Conservation (phyloP, 2,888 invertebrate genomes). For the Bombylius discolor region DNA sequence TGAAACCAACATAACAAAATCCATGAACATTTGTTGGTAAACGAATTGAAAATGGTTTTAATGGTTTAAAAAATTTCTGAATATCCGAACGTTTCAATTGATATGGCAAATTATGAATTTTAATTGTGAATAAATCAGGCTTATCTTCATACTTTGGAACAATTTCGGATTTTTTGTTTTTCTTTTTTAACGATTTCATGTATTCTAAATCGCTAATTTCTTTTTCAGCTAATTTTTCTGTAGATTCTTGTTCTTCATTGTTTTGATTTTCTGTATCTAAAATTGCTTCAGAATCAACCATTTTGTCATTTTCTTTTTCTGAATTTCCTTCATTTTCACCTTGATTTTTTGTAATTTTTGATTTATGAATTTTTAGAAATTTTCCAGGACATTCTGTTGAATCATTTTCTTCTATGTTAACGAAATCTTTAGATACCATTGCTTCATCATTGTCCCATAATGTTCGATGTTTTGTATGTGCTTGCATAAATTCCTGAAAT, state of each 20-base stretch:
- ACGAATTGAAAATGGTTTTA: constrained; percentile 65
- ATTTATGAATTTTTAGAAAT: background rate
- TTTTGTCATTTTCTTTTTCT: constrained; percentile 29
- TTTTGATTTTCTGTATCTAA: constrained; percentile 25
- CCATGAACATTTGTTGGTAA: constrained; percentile 65
- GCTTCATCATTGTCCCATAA: constrained; percentile 45
- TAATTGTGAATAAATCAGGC: constrained; percentile 45
- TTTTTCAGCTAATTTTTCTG: constrained; percentile 49
- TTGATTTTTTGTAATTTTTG: constrained; percentile 1
- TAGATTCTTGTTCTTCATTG: constrained; percentile 19
- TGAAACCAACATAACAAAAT: constrained; percentile 84
- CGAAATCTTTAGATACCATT: constrained; percentile 14
- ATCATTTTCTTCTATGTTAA: constrained; percentile 11
- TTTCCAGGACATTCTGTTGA: too few species aligned
- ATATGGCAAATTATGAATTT: constrained; percentile 65
- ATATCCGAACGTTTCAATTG: constrained; percentile 72
- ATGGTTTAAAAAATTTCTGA: constrained; percentile 70
- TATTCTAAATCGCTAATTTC: constrained; percentile 71
- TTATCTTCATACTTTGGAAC: constrained; percentile 34
- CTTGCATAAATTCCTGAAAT: constrained; percentile 78
- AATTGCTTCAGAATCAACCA: constrained; percentile 29
- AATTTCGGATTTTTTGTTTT: constrained; percentile 22
- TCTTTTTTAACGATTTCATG: constrained; percentile 47
- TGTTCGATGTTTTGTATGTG: constrained; percentile 50
- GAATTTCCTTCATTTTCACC: constrained; percentile 27